Percentiles rank a stretch among this genome's conserved stretches.
Evolutionary conservation across 2,888 invertebrate species (phyloP).

Genomic region (Heliconius erato): DNA sequence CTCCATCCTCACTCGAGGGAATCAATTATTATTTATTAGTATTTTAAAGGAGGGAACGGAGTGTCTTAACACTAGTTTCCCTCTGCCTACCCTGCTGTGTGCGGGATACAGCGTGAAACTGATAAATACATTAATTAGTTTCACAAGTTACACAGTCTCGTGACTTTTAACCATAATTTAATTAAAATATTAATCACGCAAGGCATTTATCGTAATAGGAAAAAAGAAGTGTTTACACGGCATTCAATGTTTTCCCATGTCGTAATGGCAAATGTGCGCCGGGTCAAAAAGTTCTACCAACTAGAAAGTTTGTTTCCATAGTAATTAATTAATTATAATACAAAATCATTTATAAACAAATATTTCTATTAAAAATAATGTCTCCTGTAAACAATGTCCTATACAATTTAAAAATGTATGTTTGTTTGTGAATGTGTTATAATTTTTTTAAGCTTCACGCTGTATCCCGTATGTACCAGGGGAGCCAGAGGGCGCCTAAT

Average conservation of each 20-base stretch:
- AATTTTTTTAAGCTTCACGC: no score
- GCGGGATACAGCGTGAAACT: no score
- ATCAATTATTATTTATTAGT: no score
- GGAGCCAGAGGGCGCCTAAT: no score
- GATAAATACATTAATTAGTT: neutral
- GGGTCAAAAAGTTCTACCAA: slow-evolving; percentile 27
- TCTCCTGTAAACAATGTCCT: neutral
- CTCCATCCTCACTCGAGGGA: no score
- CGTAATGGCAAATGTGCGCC: slow-evolving; percentile 20
- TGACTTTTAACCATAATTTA: slow-evolving; percentile 19
- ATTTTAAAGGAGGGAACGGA: no score
- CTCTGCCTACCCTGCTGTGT: no score
- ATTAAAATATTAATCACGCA: slow-evolving; percentile 27
- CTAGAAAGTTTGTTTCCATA: slow-evolving; percentile 17
- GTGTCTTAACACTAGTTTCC: no score
- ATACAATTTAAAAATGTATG: no score
- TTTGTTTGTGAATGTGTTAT: no score
- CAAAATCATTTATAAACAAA: neutral
- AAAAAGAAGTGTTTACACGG: slow-evolving; percentile 19
- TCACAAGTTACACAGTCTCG: slow-evolving; percentile 18
- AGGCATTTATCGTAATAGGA: slow-evolving; percentile 25
- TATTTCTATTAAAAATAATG: neutral
- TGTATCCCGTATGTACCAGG: no score
- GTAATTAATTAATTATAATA: neutral
- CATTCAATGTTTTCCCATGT: slow-evolving; percentile 28